Evolutionary conservation across 1,140 invertebrate species (phyloP), one percentile per base, ranked within the genome.

Genomic region (Teleogryllus occipitalis): DNA sequence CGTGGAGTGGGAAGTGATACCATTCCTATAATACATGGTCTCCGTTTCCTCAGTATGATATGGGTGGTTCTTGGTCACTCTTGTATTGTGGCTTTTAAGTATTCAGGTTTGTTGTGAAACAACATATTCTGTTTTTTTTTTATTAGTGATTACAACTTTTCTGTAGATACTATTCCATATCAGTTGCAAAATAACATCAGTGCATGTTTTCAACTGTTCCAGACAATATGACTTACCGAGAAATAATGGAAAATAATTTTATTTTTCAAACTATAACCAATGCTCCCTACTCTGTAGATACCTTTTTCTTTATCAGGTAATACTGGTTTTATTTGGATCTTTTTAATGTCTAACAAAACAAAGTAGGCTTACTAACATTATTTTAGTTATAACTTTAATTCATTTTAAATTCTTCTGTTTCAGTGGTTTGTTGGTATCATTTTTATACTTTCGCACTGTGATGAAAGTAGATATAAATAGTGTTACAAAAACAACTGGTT

Each of bases 21-120:
- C 0, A 93, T 96, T 78, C 91, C 93, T 76, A 93, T 92, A 8
- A 90, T 96, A 54, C 95, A 96, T 82, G 95, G 95, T 2, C 86
- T 97, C 0, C 88, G 94, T 7, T 92, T 94, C 0, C 89, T 97
- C 72, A 96, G 94, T 82, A 97, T 97, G 94, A 91, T 91, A 8
- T 97, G 96, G 96, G 94, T 98, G 0, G 95, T 98, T 75, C 89
- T 97, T 5, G 96, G 95, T 0, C 96, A 98, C 85, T 94, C 95
- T 0, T 96, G 92, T 87, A 94, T 94, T 84, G 90, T 93, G 77
- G 91, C 91, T 4, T 95, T 95, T 85, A 95, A 95, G 87, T 95
- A 94, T 84, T 93, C 94, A 3, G 88, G 87, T 88, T 82, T 81
- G 78, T 82, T 77, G 46, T 27, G 18, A 77, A 10, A 47, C 46